These are phyloP conservation scores for Drosophila seguyi DNA, from an alignment of 1,140 invertebrate genomes.

Conservation along the genomic window DNA sequence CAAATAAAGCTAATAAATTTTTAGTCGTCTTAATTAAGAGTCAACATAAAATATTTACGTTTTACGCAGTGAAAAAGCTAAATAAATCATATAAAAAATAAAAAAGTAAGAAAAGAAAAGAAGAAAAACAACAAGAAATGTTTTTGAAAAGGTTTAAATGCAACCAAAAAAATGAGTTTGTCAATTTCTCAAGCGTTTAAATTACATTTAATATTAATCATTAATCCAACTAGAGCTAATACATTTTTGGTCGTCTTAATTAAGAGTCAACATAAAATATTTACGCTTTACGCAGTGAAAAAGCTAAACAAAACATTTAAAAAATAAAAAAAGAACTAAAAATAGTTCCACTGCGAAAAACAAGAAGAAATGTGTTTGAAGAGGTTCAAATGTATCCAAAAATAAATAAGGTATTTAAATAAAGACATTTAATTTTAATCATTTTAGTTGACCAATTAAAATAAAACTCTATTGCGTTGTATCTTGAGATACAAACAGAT, in stretches of 20 bases:
- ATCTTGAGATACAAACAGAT: conserved; percentile 9
- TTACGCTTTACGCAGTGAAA: neutral
- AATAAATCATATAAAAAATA: neutral
- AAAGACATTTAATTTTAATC: conserved; percentile 46
- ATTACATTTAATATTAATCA: too few relatives aligned
- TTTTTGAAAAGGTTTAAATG: too few relatives aligned
- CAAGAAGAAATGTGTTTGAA: conserved; percentile 11
- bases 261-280: neutral
- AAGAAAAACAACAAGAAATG: too few relatives aligned
- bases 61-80: too few relatives aligned
- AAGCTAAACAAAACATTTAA: neutral
- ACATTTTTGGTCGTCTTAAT: neutral
- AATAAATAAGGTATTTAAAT: conserved; percentile 33
- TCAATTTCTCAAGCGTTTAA: too few relatives aligned
- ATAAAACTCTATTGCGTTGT: conserved; percentile 44
- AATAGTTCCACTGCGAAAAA: neutral
- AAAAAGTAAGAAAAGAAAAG: too few relatives aligned
- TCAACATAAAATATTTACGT: conserved; percentile 12
- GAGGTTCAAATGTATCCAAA: conserved; percentile 13
- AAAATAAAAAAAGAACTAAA: neutral
- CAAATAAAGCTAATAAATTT: conserved; percentile 3
- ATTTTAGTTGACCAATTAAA: conserved; percentile 29
- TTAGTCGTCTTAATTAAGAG: neutral
- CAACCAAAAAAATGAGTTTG: too few relatives aligned
- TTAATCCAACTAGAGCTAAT: conserved; percentile 9